Base-by-base conservation (phyloP, 1,140 invertebrate genomes). In the Pinna nobilis region DNA sequence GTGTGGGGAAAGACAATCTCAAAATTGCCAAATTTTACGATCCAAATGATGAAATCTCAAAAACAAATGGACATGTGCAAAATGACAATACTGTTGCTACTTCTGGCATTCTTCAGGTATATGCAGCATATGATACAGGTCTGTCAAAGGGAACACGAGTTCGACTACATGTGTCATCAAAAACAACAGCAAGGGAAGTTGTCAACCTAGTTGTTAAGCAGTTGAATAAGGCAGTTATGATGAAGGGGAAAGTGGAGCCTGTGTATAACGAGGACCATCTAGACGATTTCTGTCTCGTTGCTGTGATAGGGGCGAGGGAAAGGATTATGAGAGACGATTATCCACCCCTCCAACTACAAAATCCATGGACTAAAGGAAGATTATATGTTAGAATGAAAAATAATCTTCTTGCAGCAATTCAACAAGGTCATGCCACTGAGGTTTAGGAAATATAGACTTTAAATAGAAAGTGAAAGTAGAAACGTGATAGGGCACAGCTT, bases 71-170 rank as follows among this genome's bases (percentile, higher is more conserved):
- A 44, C 75, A 77, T 50, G 47, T 69, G 28, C 44, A 69, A 50
- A 71, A 67, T 35, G 64, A 70, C 13, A n/a, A 30, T 13, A 25
- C 55, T 13, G 33, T 44, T 13, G 18, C 65, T 9, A 55, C 11
- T 9, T 85, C 86, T 3, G 89, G 87, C 5, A 89, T 91, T 61
- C 79, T 92, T 7, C 90, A 94, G 88, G 96, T 99, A 28, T 98
- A 95, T 86, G 96, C 96, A 1, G 96, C 97, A 3, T 99, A 98
- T 86, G 95, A 98, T 77, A 98, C 96, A 0, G 97, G 97, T 28
- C 87, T 98, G 70, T 95, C 95, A 4, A 93, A 92, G 49, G 97
- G 96, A 0, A 98, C 96, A 1, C 97, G 95, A 79, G 92, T 99
- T 0, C 97, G 96, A 85, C 90, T 99, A 0, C 95, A 98, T 87